A percentile compares a stretch with the other conserved stretches of the same genome.
Evolutionary conservation across 2,888 invertebrate species (phyloP).

Genomic region (Tenthredo distinguenda): DNA sequence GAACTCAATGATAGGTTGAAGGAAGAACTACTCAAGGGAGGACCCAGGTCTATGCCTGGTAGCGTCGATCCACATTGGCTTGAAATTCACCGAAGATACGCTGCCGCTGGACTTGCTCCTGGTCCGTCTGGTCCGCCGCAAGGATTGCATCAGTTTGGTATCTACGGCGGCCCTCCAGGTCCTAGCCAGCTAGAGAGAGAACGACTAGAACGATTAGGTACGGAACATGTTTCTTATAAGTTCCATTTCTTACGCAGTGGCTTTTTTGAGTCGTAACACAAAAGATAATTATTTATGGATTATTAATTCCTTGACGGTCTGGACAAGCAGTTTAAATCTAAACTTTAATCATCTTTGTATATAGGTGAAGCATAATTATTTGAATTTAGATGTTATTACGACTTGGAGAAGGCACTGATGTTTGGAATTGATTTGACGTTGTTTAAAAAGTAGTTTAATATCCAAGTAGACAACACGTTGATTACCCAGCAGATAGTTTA

Average conservation of each 20-base stretch:
- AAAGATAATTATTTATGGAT: neutral
- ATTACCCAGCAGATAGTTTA: neutral
- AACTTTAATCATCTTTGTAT: neutral
- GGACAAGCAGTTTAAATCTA: neutral
- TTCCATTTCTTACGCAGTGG: neutral
- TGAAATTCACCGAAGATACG: slow-evolving; percentile 91
- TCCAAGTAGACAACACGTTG: slow-evolving; percentile 1
- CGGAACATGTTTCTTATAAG: slow-evolving; percentile 52
- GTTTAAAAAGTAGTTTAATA: slow-evolving; percentile 21
- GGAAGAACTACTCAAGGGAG: slow-evolving; percentile 91
- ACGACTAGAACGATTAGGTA: slow-evolving; percentile 90
- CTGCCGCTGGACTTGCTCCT: slow-evolving; percentile 74
- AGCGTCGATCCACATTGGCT: slow-evolving; percentile 91
- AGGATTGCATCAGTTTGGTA: slow-evolving; percentile 84
- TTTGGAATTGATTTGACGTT: slow-evolving; percentile 45
- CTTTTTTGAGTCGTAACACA: neutral
- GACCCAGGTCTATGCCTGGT: slow-evolving; percentile 77
- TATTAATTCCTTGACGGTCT: neutral
- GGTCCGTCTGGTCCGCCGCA: slow-evolving; percentile 79
- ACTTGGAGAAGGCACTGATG: slow-evolving; percentile 36
- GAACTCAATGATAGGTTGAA: slow-evolving; percentile 92
- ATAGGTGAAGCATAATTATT: neutral
- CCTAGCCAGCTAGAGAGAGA: slow-evolving; percentile 93
- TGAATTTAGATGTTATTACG: neutral
- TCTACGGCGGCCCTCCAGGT: slow-evolving; percentile 87